Evolutionary conservation across 2,888 invertebrate species (phyloP).

Genomic region (Heteromyza rotundicornis): DNA sequence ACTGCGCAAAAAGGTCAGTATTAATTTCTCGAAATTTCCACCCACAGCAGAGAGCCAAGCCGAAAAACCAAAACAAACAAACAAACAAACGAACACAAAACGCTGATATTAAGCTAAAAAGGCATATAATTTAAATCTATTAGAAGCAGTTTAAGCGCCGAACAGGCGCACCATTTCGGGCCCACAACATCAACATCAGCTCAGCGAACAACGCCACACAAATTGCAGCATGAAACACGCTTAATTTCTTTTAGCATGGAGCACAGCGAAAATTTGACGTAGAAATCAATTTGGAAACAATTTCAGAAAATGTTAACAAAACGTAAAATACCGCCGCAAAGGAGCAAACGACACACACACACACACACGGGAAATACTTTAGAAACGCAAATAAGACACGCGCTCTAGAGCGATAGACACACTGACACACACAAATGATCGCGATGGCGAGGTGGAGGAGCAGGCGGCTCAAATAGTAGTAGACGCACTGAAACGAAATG

Average conservation of each 20-base stretch:
- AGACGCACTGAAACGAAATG: neutral
- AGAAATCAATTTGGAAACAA: conserved; percentile 52
- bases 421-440: neutral
- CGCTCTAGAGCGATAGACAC: conserved; percentile 32
- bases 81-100: conserved; percentile 22
- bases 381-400: conserved; percentile 51
- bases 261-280: conserved; percentile 49
- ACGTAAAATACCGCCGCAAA: conserved; percentile 8
- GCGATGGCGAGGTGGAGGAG: neutral
- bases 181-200: neutral
- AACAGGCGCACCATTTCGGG: neutral
- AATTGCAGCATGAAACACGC: conserved; percentile 39
- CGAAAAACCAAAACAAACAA: too few relatives aligned
- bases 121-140: conserved; percentile 50
- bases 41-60: too few relatives aligned
- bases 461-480: neutral
- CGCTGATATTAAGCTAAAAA: too few relatives aligned
- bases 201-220: conserved; percentile 31
- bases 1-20: too few relatives aligned
- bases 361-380: neutral
- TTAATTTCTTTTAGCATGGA: conserved; percentile 26
- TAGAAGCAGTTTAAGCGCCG: conserved; percentile 28
- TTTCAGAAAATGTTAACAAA: conserved; percentile 39
- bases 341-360: conserved; percentile 9
- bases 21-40: too few relatives aligned